Evolutionary conservation across 2,888 invertebrate species (phyloP), one percentile per base, ranked within the genome.

Genomic region (Lepidocyrtoides sp.): DNA sequence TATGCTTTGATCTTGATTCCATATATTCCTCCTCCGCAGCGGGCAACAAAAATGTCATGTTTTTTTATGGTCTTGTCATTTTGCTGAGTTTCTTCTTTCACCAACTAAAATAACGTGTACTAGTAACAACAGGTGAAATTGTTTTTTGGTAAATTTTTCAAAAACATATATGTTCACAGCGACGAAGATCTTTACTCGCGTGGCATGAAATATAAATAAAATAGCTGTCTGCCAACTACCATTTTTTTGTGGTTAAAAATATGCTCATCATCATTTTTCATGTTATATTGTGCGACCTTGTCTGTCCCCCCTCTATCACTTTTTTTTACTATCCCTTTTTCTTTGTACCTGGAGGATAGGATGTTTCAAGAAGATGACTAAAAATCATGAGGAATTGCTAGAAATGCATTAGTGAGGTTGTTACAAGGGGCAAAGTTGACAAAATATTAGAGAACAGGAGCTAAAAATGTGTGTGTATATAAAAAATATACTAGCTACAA

Each of bases 51-150:
- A 75, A 48, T 75, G 75, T 4, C 23, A 63, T 20, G 36, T 10
- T 12, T 66, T 69, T 1, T 29, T 41, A 41, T 36, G 20, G 8
- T 69, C n/a, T 41, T 69, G 10, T 41, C 32, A 3, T 63, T 8
- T n/a, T n/a, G 5, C n/a, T 69, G 20, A 2, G 29, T 36, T 36
- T 36, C 29, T 29, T 26, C 5, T 57, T 23, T 57, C 29, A 14
- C 14, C 63, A 14, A 0, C 14, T 63, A 23, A 26, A 3, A 29
- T 3, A 60, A 51, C 20, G 4, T 20, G 57, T 17, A 20, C 2
- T 20, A 66, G 12, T 20, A 75, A 48, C 75, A 75, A 75, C 75
- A 75, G 75, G 75, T 75, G 75, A 75, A 44, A 69, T 3, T 69
- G n/a, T n/a, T n/a, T n/a, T n/a, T n/a, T n/a, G 3, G 32, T 66